Base-by-base conservation (phyloP, 2,113 vertebrate genomes). In the Pongo pygmaeus region DNA sequence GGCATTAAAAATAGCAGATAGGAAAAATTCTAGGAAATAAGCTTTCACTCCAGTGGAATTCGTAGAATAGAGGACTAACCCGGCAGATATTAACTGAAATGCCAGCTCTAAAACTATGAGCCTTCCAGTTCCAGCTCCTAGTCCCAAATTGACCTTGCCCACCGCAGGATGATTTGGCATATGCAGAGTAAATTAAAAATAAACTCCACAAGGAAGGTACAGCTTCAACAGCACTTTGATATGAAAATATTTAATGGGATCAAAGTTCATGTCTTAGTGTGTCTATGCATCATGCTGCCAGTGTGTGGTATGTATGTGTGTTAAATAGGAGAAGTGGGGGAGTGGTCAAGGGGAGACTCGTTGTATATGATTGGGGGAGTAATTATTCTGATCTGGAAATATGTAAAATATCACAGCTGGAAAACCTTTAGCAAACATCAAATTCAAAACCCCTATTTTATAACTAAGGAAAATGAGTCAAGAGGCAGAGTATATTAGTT, bases 11-110 rank as follows among this genome's bases (percentile, higher is more conserved):
- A 89, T 52, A 86, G 48, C 78, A 97, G n/a, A 61, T 40, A 72
- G 40, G 13, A 89, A 97, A 94, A 70, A 50, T 55, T 87, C 69
- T 89, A 93, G 67, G 96, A 95, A 95, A 92, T 75, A 96, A 89
- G 55, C 38, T 89, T 97, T 89, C 55, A 80, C n/a, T 75, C 14
- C 87, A 93, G 84, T 84, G 38, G 43, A 92, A 87, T 87, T 96
- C 43, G 57, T 79, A 86, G 13, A 83, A 84, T 46, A 91, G 67
- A 43, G 6, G 93, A 87, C 32, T 64, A 89, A 86, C 27, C 43
- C 16, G 84, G 40, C 0, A 90, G 43, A 86, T 93, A 87, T 84
- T 95, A 88, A 88, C 30, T 40, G 10, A 97, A 87, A 87, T 93
- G 32, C 27, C 48, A 59, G 25, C 87, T 96, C 80, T 83, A 90